A percentile compares a stretch with the other conserved stretches of the same genome.
phyloP scores from a whole-genome alignment of 2,113 vertebrate genomes.

The Alouatta palliata region DNA sequence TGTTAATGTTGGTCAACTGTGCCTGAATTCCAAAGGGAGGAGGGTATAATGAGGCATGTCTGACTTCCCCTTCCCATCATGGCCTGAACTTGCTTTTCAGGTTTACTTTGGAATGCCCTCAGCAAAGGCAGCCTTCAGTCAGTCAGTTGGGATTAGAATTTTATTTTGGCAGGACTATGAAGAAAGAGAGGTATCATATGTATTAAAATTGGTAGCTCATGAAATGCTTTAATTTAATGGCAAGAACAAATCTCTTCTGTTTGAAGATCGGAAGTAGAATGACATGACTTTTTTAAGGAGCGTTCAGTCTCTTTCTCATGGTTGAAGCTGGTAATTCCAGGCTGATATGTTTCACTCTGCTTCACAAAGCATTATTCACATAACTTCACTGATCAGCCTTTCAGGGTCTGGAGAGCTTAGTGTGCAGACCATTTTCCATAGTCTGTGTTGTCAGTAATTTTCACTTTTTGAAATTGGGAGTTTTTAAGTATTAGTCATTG shows the following conservation, averaged over 20 bases:
- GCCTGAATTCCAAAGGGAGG: too few species aligned
- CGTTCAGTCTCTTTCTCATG: background rate
- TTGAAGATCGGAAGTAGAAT: background rate
- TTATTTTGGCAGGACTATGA: background rate
- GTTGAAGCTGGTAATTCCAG: background rate
- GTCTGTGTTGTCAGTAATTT: background rate
- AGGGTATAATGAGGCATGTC: too few species aligned
- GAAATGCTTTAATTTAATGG: slow-evolving; percentile 18
- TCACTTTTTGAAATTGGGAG: slow-evolving; percentile 34
- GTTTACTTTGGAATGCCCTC: too few species aligned
- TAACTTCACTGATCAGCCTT: background rate
- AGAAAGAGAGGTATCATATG: background rate
- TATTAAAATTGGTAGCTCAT: background rate
- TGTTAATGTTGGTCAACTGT: too few species aligned
- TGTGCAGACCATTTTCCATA: background rate
- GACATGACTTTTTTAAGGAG: background rate
- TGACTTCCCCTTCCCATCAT: too few species aligned
- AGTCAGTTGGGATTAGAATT: too few species aligned
- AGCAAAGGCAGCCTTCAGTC: too few species aligned
- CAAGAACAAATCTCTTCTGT: background rate
- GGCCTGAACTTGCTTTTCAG: too few species aligned
- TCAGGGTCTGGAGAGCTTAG: background rate
- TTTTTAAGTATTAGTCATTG: slow-evolving; percentile 36
- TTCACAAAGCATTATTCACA: background rate
- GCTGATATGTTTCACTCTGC: background rate